phyloP scores from a whole-genome alignment of 2,113 vertebrate species.

The Daboia siamensis region DNA sequence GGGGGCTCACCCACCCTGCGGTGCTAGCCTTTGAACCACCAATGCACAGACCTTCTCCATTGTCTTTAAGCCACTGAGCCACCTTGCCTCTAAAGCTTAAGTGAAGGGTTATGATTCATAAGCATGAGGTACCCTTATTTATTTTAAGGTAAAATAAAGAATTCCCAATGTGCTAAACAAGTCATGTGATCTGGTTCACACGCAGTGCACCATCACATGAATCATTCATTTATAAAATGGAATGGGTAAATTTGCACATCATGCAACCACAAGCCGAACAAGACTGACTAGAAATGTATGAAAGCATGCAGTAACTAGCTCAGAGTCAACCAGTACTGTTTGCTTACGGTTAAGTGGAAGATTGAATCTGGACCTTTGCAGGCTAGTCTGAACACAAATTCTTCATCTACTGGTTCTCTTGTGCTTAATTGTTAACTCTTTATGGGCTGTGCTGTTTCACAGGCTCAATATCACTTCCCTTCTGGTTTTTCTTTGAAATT shows the following conservation, averaged over 20 bases:
- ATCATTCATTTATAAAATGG: too few species aligned
- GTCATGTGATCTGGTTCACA: too few species aligned
- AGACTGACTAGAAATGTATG: not conserved
- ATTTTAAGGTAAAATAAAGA: not conserved
- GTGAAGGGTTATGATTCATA: not conserved
- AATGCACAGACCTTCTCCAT: too few species aligned
- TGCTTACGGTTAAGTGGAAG: not conserved
- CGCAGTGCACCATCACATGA: too few species aligned
- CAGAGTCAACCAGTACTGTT: not conserved
- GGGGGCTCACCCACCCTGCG: too few species aligned
- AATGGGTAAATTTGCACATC: too few species aligned
- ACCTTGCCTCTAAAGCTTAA: too few species aligned
- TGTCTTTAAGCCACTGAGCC: too few species aligned
- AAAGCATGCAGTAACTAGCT: not conserved
- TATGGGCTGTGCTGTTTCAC: not conserved
- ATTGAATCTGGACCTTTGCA: not conserved
- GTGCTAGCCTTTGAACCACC: too few species aligned
- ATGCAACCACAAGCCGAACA: too few species aligned
- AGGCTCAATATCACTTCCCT: not conserved
- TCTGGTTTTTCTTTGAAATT: not conserved
- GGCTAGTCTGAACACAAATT: not conserved
- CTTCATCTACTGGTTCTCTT: not conserved
- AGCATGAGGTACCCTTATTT: not conserved
- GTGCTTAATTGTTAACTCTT: not conserved
- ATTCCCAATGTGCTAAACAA: too few species aligned